These are phyloP conservation scores for Otus sunia DNA, from an alignment of 2,113 vertebrate genomes.

Conservation along the genomic window DNA sequence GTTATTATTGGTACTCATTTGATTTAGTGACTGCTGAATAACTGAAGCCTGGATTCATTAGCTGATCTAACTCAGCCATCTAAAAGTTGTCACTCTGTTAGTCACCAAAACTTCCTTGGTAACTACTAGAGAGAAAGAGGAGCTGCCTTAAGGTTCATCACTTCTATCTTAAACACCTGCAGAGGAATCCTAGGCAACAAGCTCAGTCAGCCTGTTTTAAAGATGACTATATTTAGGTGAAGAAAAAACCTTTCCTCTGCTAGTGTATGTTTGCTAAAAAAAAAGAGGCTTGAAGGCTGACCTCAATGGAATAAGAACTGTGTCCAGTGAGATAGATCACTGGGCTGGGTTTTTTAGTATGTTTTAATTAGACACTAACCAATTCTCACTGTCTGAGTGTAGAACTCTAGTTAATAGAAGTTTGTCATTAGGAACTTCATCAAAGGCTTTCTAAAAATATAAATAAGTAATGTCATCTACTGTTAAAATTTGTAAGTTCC, in stretches of 20 bases:
- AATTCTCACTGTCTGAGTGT: neutral
- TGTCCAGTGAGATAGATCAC: neutral
- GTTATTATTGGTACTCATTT: neutral
- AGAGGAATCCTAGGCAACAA: neutral
- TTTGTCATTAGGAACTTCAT: slow-evolving; percentile 61
- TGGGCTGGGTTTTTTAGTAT: neutral
- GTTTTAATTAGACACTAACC: slow-evolving; percentile 2
- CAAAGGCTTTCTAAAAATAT: slow-evolving; percentile 69
- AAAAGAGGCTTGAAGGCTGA: neutral
- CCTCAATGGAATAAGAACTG: neutral
- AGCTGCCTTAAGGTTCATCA: neutral
- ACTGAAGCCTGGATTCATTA: neutral
- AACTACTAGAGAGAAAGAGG: neutral
- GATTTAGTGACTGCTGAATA: neutral
- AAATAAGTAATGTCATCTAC: slow-evolving; percentile 66
- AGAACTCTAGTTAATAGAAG: slow-evolving; percentile 34
- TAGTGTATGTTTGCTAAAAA: neutral
- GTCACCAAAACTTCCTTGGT: neutral
- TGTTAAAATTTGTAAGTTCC: slow-evolving; percentile 48
- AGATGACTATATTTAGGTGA: neutral
- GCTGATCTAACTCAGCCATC: neutral
- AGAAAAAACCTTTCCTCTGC: neutral
- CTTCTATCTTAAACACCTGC: neutral
- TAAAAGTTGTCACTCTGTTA: neutral
- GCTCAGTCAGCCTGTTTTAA: neutral